phyloP scores from a whole-genome alignment of 2,113 vertebrate genomes.

The Bolborhynchus lineola region DNA sequence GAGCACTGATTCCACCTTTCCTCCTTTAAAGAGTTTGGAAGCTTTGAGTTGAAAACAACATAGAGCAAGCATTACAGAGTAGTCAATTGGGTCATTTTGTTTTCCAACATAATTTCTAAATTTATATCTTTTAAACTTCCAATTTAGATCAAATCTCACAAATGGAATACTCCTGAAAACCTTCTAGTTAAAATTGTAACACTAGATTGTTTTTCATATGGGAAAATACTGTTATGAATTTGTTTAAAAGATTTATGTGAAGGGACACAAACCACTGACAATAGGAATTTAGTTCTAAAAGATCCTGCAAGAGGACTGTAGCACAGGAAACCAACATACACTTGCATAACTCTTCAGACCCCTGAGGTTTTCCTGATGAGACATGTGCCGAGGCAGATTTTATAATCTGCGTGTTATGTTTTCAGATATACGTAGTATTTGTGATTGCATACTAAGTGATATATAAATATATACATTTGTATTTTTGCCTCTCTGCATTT shows the following conservation, averaged over 20 bases:
- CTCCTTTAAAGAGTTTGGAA: not conserved
- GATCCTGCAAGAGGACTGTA: not conserved
- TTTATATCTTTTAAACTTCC: not conserved
- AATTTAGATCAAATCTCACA: not conserved
- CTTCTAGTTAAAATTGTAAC: not conserved
- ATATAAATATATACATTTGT: not conserved
- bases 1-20: not conserved
- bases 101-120: not conserved
- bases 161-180: not conserved
- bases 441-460: not conserved
- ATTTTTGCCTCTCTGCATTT: not conserved
- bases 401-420: not conserved
- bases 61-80: not conserved
- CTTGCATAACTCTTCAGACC: not conserved
- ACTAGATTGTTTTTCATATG: not conserved
- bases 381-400: not conserved
- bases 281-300: not conserved
- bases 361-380: not conserved
- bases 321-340: not conserved
- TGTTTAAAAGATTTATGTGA: not conserved
- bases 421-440: rapidly evolving
- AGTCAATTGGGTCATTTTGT: not conserved
- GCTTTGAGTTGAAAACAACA: not conserved
- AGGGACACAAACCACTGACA: rapidly evolving
- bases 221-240: not conserved